These are phyloP conservation scores for Steromphala cineraria DNA, from an alignment of 2,888 invertebrate species.

Conservation along the genomic window DNA sequence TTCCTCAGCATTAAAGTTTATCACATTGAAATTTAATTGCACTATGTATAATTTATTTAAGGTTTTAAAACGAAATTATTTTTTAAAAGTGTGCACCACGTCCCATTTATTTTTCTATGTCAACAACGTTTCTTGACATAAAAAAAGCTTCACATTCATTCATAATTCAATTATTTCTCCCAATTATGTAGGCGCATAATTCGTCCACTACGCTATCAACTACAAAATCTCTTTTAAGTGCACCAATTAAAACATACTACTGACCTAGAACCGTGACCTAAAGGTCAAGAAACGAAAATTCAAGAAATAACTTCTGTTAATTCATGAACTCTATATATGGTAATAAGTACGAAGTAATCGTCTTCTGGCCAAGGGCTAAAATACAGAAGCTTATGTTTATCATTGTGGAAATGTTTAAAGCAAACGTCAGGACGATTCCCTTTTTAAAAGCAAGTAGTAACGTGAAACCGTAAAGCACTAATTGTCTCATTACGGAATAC, in stretches of 20 bases:
- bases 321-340: neutral
- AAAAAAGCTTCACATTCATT: too few species aligned
- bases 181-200: too few species aligned
- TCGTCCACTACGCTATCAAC: neutral
- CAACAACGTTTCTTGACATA: too few species aligned
- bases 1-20: too few species aligned
- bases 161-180: too few species aligned
- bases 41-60: too few species aligned
- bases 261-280: neutral
- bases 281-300: neutral
- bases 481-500: neutral
- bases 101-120: too few species aligned
- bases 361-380: neutral
- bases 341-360: neutral
- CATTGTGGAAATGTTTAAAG: neutral
- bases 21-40: too few species aligned
- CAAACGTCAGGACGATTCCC: neutral
- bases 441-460: neutral
- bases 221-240: neutral
- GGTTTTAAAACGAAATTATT: too few species aligned
- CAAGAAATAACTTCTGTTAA: neutral
- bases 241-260: constrained; percentile 2
- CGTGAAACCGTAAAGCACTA: neutral
- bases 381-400: too few species aligned
- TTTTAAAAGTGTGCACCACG: too few species aligned